A percentile compares a stretch with the other conserved stretches of the same genome.
phyloP scores from a whole-genome alignment of 2,113 vertebrate species.

The Coryphaenoides rupestris region DNA sequence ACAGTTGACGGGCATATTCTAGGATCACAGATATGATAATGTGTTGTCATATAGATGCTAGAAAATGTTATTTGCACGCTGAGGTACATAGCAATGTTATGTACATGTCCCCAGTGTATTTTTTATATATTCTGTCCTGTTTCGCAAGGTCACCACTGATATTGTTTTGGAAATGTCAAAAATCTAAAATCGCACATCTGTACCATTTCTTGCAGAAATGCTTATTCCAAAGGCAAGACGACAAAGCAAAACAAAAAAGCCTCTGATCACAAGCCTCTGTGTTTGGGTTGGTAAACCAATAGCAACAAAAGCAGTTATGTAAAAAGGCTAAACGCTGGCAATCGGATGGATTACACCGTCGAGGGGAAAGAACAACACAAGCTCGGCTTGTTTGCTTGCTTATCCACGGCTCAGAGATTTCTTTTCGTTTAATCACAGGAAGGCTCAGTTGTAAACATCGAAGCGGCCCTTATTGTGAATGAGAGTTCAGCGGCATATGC shows the following conservation, averaged over 20 bases:
- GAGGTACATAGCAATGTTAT: too few relatives aligned
- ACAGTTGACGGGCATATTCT: constrained; percentile 44
- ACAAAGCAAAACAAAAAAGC: constrained; percentile 15
- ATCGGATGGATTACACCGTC: neutral
- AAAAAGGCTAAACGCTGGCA: neutral
- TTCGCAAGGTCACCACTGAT: too few relatives aligned
- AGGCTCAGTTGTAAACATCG: constrained; percentile 47
- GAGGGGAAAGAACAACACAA: too few relatives aligned
- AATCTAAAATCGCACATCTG: too few relatives aligned
- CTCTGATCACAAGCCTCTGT: constrained; percentile 31
- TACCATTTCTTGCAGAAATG: too few relatives aligned
- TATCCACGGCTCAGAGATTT: too few relatives aligned
- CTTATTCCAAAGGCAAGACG: constrained; percentile 1
- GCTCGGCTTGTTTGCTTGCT: too few relatives aligned
- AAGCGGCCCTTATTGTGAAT: constrained; percentile 35
- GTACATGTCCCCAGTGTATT: too few relatives aligned
- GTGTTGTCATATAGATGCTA: constrained; percentile 3
- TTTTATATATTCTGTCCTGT: too few relatives aligned
- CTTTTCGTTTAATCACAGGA: neutral
- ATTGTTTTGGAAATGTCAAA: too few relatives aligned
- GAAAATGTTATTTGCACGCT: constrained; percentile 42
- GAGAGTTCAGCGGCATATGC: neutral
- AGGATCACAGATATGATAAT: constrained; percentile 16
- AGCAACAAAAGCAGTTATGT: neutral
- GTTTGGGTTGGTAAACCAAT: constrained; percentile 9